Evolutionary conservation across 2,113 vertebrate species (phyloP), one percentile per base, ranked within the genome.

Genomic region (Echinops telfairi): DNA sequence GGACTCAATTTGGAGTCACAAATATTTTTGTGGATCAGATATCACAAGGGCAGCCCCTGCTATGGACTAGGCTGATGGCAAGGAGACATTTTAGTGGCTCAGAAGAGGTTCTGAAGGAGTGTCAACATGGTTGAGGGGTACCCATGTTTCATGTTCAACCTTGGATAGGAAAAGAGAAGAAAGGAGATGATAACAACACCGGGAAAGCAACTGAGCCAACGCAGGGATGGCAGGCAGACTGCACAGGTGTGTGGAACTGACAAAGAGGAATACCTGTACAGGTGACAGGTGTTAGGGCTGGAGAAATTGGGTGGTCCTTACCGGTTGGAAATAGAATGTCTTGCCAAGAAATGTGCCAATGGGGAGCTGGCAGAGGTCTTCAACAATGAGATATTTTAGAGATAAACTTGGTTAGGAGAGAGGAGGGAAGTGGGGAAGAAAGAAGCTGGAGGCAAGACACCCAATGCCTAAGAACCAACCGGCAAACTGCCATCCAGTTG

Each of bases 201-300:
- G 15, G 47, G 20, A 82, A 79, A 88, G 29, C 14, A 3, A 5
- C 62, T 36, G 6, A 38, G 14, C 10, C 68, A n/a, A 92, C 58
- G 2, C 0, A 2, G 17, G 25, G 25, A 23, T 16, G 2, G n/a
- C 43, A 27, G 14, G 40, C 36, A 2, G 4, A 2, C 33, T 20
- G 0, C 1, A 11, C 22, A 38, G 15, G 31, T 47, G 16, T 36
- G 68, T 2, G n/a, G 8, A 68, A 7, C 31, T 4, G 36, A 91
- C 36, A 43, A 4, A n/a, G 40, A 31, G 31, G 29, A 77, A 11
- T 4, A 4, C n/a, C 16, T 9, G 7, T 71, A 81, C n/a, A 20
- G 0, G 0, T 27, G 23, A 12, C 2, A 36, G 25, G 3, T 3
- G 2, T 2, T 4, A 3, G 6, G 33, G 10, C 62, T 85, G 1